phyloP scores from a whole-genome alignment of 2,113 vertebrate species.

The Salvelinus sp. region DNA sequence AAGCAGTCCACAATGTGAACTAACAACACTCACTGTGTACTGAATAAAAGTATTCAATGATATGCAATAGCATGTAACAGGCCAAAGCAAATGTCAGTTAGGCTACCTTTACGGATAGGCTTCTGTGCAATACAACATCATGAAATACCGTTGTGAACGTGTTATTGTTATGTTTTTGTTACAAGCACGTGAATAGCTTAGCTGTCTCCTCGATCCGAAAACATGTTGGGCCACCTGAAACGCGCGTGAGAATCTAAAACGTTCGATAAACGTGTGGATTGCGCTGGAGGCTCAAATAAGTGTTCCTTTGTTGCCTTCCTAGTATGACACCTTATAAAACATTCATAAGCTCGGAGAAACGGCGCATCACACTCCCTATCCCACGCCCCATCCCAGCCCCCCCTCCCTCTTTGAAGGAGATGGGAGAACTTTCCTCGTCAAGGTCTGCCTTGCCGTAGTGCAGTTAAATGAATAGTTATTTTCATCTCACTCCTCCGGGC shows the following conservation, averaged over 20 bases:
- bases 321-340: slow-evolving; percentile 37
- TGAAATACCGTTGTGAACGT: too few species aligned
- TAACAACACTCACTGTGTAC: neutral
- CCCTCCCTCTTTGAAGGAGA: slow-evolving; percentile 40
- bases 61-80: too few species aligned
- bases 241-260: neutral
- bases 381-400: slow-evolving; percentile 53
- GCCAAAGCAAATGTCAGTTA: too few species aligned
- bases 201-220: neutral
- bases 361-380: slow-evolving; percentile 40
- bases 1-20: slow-evolving; percentile 18
- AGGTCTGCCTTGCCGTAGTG: slow-evolving; percentile 38
- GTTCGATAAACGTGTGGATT: neutral
- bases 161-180: too few species aligned
- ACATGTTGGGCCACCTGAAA: neutral
- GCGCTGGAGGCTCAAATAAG: neutral
- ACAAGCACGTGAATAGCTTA: too few species aligned
- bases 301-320: slow-evolving; percentile 32
- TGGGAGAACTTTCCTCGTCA: slow-evolving; percentile 61
- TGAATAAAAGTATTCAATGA: too few species aligned
- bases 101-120: too few species aligned
- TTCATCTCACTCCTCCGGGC: slow-evolving; percentile 46
- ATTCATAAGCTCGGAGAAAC: slow-evolving; percentile 27
- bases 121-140: too few species aligned
- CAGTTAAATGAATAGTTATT: slow-evolving; percentile 48